Conservation (phyloP, 2,113 vertebrate species). For the Myodes glareolus region DNA sequence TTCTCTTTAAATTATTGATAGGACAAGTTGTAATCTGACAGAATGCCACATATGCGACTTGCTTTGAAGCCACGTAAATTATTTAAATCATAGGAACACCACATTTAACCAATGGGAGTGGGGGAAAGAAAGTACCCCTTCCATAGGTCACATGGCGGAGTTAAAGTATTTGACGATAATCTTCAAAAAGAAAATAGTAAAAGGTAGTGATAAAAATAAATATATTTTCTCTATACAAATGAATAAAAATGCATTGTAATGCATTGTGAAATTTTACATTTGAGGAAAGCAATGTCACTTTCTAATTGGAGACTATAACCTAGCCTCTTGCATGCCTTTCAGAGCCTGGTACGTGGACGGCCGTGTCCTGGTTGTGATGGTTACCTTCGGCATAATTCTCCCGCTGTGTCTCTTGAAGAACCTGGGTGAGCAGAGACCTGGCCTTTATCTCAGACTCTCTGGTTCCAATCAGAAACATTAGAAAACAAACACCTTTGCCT, state of each 20-base stretch:
- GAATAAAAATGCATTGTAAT: not conserved
- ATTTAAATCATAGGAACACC: constrained; percentile 39
- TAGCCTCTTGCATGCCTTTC: constrained; percentile 73
- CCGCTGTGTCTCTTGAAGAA: constrained; percentile 97
- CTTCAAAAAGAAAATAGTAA: constrained; percentile 2
- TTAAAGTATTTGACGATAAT: constrained; percentile 17
- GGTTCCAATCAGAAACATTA: not conserved
- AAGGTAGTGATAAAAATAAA: not conserved
- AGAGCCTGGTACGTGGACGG: constrained; percentile 95
- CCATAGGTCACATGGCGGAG: not conserved
- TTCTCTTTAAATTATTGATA: constrained; percentile 67
- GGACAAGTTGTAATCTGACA: constrained; percentile 63
- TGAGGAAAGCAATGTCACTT: not conserved
- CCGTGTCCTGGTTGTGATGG: constrained; percentile 91
- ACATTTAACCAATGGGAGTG: not conserved
- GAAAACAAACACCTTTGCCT: not conserved
- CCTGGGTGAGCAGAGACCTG: constrained; percentile 91
- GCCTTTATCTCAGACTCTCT: constrained; percentile 10
- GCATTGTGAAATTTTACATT: constrained; percentile 15
- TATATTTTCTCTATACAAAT: too few relatives aligned
- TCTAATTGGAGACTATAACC: constrained; percentile 9
- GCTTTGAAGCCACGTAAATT: constrained; percentile 63
- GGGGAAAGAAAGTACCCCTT: not conserved
- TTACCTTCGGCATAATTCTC: constrained; percentile 93
- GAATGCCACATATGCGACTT: constrained; percentile 44